phyloP scores from a whole-genome alignment of 2,113 vertebrate species.

The Ciconia maguari region DNA sequence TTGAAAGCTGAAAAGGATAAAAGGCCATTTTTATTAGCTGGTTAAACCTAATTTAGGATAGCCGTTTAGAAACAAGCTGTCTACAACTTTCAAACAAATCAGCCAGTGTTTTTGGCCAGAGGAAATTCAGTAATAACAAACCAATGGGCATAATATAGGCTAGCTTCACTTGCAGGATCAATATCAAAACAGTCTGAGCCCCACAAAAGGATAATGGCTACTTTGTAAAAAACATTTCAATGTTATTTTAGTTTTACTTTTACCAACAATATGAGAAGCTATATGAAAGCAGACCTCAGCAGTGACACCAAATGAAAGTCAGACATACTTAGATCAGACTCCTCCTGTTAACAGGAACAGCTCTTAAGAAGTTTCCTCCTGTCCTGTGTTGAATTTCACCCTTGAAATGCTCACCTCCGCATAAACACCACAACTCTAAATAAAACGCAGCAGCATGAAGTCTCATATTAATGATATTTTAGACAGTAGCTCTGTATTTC shows the following conservation, averaged over 20 bases:
- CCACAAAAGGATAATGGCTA: not conserved
- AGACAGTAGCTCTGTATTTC: constrained; percentile 11
- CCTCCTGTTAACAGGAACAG: not conserved
- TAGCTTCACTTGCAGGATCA: not conserved
- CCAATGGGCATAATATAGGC: not conserved
- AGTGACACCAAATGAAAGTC: not conserved
- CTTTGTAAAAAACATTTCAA: not conserved
- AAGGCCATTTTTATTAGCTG: not conserved
- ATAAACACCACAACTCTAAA: not conserved
- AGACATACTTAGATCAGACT: not conserved
- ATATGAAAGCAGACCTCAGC: not conserved
- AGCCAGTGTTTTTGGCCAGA: not conserved
- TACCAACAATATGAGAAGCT: not conserved
- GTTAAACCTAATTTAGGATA: not conserved
- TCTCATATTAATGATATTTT: constrained; percentile 4
- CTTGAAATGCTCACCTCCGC: not conserved
- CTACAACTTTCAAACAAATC: not conserved
- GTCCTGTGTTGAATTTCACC: not conserved
- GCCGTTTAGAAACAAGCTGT: not conserved
- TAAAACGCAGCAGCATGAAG: not conserved
- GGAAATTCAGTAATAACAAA: not conserved
- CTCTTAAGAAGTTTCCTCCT: not conserved
- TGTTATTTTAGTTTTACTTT: not conserved
- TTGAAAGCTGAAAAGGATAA: not conserved
- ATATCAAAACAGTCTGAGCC: not conserved